Base-by-base conservation (phyloP, 2,797 vertebrate species). In the Sebastes itinus region DNA sequence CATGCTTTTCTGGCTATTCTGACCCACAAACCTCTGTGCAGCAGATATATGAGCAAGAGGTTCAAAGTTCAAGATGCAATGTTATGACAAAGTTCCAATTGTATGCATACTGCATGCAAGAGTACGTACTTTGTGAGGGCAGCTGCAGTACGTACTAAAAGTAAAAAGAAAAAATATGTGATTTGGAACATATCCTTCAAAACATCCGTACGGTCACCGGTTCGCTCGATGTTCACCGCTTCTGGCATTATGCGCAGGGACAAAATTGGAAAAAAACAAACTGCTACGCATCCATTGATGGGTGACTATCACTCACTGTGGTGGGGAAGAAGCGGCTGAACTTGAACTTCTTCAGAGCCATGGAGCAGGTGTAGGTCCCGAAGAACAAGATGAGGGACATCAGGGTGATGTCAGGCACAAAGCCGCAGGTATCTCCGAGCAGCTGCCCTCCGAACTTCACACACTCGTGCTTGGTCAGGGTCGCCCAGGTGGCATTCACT, bases 321-420 rank as follows among this genome's bases (percentile, higher is more conserved):
- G 99, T 99, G 85, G 99, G 99, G 80, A 99, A 99, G 91, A 98
- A 99, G 62, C 96, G 97, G 88, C 99, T 99, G 18, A 97, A 97
- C 96, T 99, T 99, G 95, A 99, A 99, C 89, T 97, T 97, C 96
- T 99, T 99, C 92, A 99, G 94, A 78, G 95, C 95, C 98, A 97
- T 99, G 72, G 98, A 99, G 88, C 97, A 98, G 75, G 97, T 94
- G 92, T 99, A 99, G 71, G 98, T 99, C 81, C 98, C 98, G 42
- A 99, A 88, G 93, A 99, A 99, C 82, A 99, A 94, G 89, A 99
- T 99, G 88, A 98, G 97, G 66, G 98, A 99, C 97, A 99, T 99
- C 77, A 99, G 96, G 14, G 97, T 97, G 94, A 99, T 97, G 92
- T 99, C 99, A 67, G 98, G 98, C 85, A 99, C 96, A 1, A 94